Evolutionary conservation across 2,113 vertebrate species (phyloP).

Genomic region (Oryzias melastigma): DNA sequence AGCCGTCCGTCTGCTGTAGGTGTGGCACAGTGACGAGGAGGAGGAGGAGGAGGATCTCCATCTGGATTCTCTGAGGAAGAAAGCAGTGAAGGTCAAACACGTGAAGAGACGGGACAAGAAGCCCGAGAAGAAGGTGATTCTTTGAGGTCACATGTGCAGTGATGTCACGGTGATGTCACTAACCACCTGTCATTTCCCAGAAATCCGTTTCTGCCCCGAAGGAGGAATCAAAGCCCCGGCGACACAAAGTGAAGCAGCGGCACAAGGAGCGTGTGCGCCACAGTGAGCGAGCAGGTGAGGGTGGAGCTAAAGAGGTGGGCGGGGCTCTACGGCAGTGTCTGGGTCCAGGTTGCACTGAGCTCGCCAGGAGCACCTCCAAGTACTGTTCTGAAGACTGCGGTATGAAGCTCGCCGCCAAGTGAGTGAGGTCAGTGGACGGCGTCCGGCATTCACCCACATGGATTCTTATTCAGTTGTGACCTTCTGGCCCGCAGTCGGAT

Average conservation of each 20-base stretch:
- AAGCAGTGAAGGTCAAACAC: slow-evolving; percentile 90
- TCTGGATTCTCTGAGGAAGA: slow-evolving; percentile 83
- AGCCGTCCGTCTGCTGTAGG: slow-evolving; percentile 60
- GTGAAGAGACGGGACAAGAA: slow-evolving; percentile 90
- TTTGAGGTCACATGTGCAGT: neutral
- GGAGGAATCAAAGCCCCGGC: slow-evolving; percentile 79
- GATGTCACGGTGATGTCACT: slow-evolving; percentile 26
- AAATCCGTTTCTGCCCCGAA: slow-evolving; percentile 62
- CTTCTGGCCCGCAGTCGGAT: slow-evolving; percentile 79
- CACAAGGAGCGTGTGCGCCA: slow-evolving; percentile 85
- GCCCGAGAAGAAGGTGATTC: slow-evolving; percentile 83
- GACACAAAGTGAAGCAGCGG: slow-evolving; percentile 87
- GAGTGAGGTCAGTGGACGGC: slow-evolving; percentile 30
- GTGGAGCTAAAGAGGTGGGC: slow-evolving; percentile 70
- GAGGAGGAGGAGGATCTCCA: slow-evolving; percentile 63
- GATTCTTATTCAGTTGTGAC: neutral
- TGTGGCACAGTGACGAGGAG: slow-evolving; percentile 90
- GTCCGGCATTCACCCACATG: neutral
- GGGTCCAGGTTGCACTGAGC: slow-evolving; percentile 86
- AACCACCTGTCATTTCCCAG: slow-evolving; percentile 20
- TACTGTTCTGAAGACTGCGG: slow-evolving; percentile 94
- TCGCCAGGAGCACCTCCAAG: slow-evolving; percentile 81
- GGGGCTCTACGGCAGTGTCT: slow-evolving; percentile 83
- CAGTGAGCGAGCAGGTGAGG: slow-evolving; percentile 75
- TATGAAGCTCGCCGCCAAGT: slow-evolving; percentile 94